These are phyloP conservation scores for Polia nebulosa DNA, from an alignment of 2,888 invertebrate genomes.

Conservation along the genomic window DNA sequence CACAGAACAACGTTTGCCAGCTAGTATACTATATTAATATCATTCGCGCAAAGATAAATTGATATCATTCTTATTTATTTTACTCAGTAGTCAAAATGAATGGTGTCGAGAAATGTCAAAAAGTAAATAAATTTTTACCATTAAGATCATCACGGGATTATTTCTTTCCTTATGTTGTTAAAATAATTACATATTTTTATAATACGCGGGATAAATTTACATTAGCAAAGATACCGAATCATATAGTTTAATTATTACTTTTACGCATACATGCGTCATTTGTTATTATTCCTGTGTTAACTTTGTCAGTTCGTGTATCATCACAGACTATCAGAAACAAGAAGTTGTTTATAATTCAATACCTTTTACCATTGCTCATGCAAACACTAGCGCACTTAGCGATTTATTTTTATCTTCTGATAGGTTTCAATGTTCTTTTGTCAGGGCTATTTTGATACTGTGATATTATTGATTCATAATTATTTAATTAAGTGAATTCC, in stretches of 20 bases:
- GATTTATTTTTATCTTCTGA: not conserved
- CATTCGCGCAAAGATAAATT: no score
- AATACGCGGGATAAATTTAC: not conserved
- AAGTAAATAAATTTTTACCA: no score
- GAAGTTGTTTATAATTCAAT: constrained; percentile 8
- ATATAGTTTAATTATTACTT: not conserved
- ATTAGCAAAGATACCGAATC: not conserved
- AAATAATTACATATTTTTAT: no score
- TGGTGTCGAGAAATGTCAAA: no score
- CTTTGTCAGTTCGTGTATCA: constrained; percentile 12
- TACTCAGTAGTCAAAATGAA: no score
- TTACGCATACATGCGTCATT: constrained; percentile 17
- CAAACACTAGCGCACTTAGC: constrained; percentile 6
- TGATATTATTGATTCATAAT: not conserved
- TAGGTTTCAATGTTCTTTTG: not conserved
- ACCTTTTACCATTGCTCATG: not conserved
- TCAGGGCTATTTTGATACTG: not conserved
- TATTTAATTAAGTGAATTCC: no score
- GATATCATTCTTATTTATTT: no score
- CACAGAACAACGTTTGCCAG: no score
- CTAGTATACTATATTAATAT: no score
- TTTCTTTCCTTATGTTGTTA: no score
- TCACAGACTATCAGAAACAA: constrained; percentile 36
- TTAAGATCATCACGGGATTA: no score
- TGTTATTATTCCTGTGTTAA: not conserved